Evolutionary conservation across 2,888 invertebrate species (phyloP).

Genomic region (Cylindroiulus punctatus): DNA sequence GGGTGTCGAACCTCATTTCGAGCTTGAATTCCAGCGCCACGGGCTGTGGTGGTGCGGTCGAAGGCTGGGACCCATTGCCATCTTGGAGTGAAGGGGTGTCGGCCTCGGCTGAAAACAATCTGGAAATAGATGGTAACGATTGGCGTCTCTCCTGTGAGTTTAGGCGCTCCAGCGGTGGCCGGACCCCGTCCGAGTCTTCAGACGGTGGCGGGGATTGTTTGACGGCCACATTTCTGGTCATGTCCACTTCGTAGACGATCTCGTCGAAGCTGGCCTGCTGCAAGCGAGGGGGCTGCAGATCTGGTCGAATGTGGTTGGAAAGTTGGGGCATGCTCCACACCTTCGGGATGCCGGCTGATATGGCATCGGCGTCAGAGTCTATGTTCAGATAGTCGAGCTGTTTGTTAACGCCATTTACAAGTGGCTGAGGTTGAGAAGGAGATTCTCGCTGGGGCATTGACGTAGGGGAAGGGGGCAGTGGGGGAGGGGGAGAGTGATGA

Average conservation of each 20-base stretch:
- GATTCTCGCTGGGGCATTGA: constrained; percentile 19
- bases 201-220: constrained; percentile 56
- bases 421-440: constrained; percentile 9
- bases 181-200: not conserved
- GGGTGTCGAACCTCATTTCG: constrained; percentile 56
- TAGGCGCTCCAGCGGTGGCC: constrained; percentile 53
- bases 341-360: constrained; percentile 62
- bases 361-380: constrained; percentile 54
- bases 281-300: constrained; percentile 80
- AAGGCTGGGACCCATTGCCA: constrained; percentile 63
- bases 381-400: constrained; percentile 58
- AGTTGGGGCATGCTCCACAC: constrained; percentile 80
- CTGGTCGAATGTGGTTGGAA: constrained; percentile 69
- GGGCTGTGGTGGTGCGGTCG: constrained; percentile 6
- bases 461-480: constrained; percentile 46
- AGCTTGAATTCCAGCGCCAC: constrained; percentile 54
- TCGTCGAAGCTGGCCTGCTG: constrained; percentile 90
- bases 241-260: constrained; percentile 81
- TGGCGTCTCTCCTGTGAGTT: constrained; percentile 57
- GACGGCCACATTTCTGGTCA: constrained; percentile 80
- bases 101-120: constrained; percentile 56
- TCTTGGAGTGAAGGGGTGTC: constrained; percentile 55
- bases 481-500: constrained; percentile 20
- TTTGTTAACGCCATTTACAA: not conserved
- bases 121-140: constrained; percentile 57